Conservation (phyloP, 2,888 invertebrate species). For the Polymixis lichenea region DNA sequence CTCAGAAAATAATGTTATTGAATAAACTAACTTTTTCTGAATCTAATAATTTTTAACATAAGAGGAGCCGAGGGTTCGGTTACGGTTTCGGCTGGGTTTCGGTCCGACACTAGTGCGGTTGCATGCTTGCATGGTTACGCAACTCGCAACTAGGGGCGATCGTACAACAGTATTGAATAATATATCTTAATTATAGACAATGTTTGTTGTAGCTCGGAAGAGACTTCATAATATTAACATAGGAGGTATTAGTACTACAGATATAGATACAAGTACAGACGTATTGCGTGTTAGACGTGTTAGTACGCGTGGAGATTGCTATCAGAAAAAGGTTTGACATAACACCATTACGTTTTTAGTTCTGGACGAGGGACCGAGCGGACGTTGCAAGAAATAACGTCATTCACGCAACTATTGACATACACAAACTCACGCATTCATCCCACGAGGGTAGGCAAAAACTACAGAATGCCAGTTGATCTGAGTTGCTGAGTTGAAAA, state of each 20-base stretch:
- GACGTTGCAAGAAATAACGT: conserved; percentile 18
- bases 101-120: conserved; percentile 30
- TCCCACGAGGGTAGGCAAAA: not conserved
- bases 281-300: conserved; percentile 41
- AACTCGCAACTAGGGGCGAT: conserved; percentile 30
- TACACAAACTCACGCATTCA: not conserved
- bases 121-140: conserved; percentile 46
- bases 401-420: not conserved
- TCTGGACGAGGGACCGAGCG: conserved; percentile 18
- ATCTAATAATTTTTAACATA: no score
- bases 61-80: not conserved
- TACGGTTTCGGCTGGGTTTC: not conserved
- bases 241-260: conserved; percentile 2
- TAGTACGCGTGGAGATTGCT: conserved; percentile 12
- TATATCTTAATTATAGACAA: no score
- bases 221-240: conserved; percentile 42
- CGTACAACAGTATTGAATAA: conserved; percentile 24
- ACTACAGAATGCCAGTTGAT: no score
- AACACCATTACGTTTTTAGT: conserved; percentile 30
- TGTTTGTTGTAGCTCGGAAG: conserved; percentile 43
- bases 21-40: not conserved
- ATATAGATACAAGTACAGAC: conserved; percentile 1
- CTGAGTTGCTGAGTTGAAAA: no score
- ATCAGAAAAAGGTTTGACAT: conserved; percentile 43
- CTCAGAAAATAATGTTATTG: no score